These are phyloP conservation scores for Thysanoteuthis rhombus DNA, from an alignment of 2,888 invertebrate genomes.

Conservation along the genomic window DNA sequence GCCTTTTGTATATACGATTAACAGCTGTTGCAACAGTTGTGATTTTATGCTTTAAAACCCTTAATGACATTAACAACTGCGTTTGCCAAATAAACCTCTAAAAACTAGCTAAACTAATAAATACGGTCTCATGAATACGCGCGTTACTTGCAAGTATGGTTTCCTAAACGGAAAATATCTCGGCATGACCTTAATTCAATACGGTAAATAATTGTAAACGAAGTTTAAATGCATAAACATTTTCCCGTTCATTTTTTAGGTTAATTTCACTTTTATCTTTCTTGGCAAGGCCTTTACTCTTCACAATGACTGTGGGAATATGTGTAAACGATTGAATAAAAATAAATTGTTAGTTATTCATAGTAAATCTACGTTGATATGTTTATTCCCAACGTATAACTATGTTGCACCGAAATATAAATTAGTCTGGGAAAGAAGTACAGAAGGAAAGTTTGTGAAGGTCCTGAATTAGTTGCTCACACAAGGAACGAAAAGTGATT, in stretches of 20 bases:
- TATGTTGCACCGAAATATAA: no score
- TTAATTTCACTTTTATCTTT: neutral
- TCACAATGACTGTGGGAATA: no score
- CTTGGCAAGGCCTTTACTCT: neutral
- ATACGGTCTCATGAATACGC: neutral
- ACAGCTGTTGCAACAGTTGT: neutral
- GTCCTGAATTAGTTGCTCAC: no score
- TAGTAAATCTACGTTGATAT: no score
- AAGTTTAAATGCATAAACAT: neutral
- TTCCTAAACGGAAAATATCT: neutral
- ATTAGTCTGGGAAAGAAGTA: no score
- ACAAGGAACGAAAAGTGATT: no score
- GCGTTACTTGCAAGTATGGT: neutral
- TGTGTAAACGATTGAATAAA: no score
- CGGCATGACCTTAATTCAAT: neutral
- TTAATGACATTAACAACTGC: neutral
- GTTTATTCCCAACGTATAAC: no score
- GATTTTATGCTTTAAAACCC: neutral
- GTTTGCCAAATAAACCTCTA: no score
- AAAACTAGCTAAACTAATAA: no score
- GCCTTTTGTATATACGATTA: neutral
- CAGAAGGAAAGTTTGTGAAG: no score
- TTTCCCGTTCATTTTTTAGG: neutral
- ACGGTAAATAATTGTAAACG: neutral
- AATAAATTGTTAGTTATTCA: no score